phyloP scores from a whole-genome alignment of 2,888 invertebrate species.

The Habroteleia sp. region DNA sequence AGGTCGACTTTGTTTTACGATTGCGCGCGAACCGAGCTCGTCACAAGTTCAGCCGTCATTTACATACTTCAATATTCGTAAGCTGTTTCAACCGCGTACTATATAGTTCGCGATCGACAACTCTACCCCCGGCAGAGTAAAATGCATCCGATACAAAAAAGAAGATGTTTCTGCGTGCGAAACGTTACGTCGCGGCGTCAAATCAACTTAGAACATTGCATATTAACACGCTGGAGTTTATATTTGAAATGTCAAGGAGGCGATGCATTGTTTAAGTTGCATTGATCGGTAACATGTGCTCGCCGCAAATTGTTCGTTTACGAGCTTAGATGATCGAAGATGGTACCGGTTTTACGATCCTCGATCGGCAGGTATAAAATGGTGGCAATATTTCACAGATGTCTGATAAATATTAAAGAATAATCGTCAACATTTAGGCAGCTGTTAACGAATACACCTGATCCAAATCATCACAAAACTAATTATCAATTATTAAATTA shows the following conservation, averaged over 20 bases:
- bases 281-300: constrained; percentile 43
- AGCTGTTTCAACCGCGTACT: neutral
- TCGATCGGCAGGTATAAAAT: too few species aligned
- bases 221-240: constrained; percentile 42
- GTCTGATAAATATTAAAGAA: too few species aligned
- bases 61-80: constrained; percentile 75
- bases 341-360: too few species aligned
- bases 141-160: constrained; percentile 26
- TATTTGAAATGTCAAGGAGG: constrained; percentile 63
- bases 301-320: constrained; percentile 12
- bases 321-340: too few species aligned
- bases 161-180: constrained; percentile 27
- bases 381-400: too few species aligned
- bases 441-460: too few species aligned
- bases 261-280: constrained; percentile 56
- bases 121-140: constrained; percentile 13
- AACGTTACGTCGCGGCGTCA: constrained; percentile 6
- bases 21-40: constrained; percentile 49
- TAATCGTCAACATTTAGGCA: too few species aligned
- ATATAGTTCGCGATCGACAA: constrained; percentile 16
- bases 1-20: constrained; percentile 63
- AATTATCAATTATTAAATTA: too few species aligned
- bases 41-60: constrained; percentile 70
- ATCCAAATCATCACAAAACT: too few species aligned
- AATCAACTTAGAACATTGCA: constrained; percentile 14